These are phyloP conservation scores for Prionailurus bengalensis DNA, from an alignment of 2,113 vertebrate genomes.

Conservation along the genomic window DNA sequence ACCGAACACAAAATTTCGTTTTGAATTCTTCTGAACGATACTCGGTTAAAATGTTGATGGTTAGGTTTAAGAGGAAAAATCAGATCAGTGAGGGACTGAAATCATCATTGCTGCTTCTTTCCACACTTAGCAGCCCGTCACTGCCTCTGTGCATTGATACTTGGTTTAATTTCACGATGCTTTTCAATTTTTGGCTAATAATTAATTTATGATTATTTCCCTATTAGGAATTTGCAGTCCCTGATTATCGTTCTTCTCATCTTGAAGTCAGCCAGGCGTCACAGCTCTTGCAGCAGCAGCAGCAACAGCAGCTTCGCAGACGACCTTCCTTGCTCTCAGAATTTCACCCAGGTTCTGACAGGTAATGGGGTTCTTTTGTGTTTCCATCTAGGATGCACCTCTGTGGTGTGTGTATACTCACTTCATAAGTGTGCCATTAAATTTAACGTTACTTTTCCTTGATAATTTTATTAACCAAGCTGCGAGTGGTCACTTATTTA, in stretches of 20 bases:
- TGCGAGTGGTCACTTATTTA: neutral
- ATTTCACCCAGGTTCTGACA: constrained; percentile 97
- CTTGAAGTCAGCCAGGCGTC: constrained; percentile 92
- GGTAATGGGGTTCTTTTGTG: constrained; percentile 86
- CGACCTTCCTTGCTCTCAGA: constrained; percentile 97
- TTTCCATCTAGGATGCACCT: neutral
- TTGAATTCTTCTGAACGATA: constrained; percentile 30
- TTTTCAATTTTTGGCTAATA: constrained; percentile 33
- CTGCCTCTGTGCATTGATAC: neutral
- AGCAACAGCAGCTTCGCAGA: constrained; percentile 92
- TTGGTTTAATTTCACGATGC: neutral
- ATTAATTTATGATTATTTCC: constrained; percentile 69
- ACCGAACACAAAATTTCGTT: constrained; percentile 19
- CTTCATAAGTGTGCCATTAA: neutral
- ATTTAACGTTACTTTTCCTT: neutral
- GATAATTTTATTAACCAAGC: neutral
- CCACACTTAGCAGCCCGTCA: neutral
- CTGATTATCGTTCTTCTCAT: constrained; percentile 95
- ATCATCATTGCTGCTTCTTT: constrained; percentile 11
- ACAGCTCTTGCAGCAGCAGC: constrained; percentile 92
- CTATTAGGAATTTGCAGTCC: constrained; percentile 94
- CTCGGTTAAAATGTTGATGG: constrained; percentile 37
- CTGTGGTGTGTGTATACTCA: neutral
- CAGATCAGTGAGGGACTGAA: neutral
- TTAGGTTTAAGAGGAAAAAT: constrained; percentile 23